Percentiles rank a stretch among this genome's conserved stretches.
These are phyloP conservation scores for Melieria crassipennis DNA, from an alignment of 2,888 invertebrate species.

Conservation along the genomic window DNA sequence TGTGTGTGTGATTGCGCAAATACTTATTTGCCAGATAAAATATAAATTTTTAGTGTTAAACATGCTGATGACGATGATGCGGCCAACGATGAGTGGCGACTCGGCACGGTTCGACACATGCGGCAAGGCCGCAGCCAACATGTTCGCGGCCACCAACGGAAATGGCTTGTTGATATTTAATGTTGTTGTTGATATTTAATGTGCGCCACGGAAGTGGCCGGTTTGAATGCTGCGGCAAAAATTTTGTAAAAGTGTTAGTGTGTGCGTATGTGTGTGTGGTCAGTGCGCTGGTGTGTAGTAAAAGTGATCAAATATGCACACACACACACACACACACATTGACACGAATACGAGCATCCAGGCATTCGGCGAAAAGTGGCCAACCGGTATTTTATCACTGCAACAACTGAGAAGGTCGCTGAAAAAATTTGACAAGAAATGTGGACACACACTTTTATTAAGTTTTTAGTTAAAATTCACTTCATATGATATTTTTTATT, in stretches of 20 bases:
- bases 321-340: no score
- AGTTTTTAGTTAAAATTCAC: no score
- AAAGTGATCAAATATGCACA: not conserved
- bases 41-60: constrained; percentile 31
- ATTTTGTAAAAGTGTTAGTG: not conserved
- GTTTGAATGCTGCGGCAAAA: not conserved
- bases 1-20: constrained; percentile 1
- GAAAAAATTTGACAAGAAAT: no score
- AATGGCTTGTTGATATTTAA: constrained; percentile 28
- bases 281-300: not conserved
- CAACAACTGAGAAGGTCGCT: no score
- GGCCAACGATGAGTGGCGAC: not conserved
- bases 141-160: constrained; percentile 9
- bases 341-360: no score
- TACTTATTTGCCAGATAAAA: constrained; percentile 29
- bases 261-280: not conserved
- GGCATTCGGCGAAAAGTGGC: no score
- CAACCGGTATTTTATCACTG: constrained; percentile 9
- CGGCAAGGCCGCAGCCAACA: not conserved
- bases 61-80: constrained; percentile 16
- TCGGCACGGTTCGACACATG: not conserved
- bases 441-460: no score
- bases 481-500: no score
- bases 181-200: constrained; percentile 24
- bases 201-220: constrained; percentile 21